Evolutionary conservation across 2,797 vertebrate genomes (phyloP), one percentile per base, ranked within the genome.

Genomic region (Otolemur crassicaudatus): DNA sequence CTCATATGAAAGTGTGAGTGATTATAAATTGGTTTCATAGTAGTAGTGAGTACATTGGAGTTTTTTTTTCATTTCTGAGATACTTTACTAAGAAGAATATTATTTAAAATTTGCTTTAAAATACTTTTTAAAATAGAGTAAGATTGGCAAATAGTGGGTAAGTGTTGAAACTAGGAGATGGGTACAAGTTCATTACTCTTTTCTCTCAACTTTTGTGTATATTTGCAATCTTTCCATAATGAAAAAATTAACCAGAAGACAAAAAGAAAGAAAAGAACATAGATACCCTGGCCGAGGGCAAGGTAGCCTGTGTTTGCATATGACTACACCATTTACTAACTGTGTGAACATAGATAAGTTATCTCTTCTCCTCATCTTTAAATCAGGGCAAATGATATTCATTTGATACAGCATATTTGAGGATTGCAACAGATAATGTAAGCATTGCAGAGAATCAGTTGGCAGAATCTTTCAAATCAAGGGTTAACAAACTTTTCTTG

Each of bases 31-130:
- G 46, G 46, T 49, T 49, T 49, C 13, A 13, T 49, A 46, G 46
- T 49, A 49, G 11, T 49, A 49, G 11, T 49, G 46, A 49, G 46
- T 49, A 49, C 46, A 49, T 49, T 49, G 12, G 46, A 49, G 11
- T 49, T 13, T 49, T 49, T 46, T 49, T 49, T 13, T 12, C 11
- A 49, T 49, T 49, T 13, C 46, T 49, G 46, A 49, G 46, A 49
- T 49, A 49, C 46, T 49, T 49, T 49, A 49, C 46, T 49, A 49
- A 49, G 46, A 49, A 49, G 46, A 49, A 49, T 49, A 49, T 46
- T 8, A 53, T 43, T 58, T 90, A n/a, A 25, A 82, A 82, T 90
- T 87, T 65, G 6, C 46, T 88, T 92, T 90, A 63, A 73, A 90
- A 80, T 63, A 31, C 17, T 73, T 58, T 72, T 65, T 58, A 27